phyloP scores from a whole-genome alignment of 2,888 invertebrate genomes.

The Drosophila aldrichi region DNA sequence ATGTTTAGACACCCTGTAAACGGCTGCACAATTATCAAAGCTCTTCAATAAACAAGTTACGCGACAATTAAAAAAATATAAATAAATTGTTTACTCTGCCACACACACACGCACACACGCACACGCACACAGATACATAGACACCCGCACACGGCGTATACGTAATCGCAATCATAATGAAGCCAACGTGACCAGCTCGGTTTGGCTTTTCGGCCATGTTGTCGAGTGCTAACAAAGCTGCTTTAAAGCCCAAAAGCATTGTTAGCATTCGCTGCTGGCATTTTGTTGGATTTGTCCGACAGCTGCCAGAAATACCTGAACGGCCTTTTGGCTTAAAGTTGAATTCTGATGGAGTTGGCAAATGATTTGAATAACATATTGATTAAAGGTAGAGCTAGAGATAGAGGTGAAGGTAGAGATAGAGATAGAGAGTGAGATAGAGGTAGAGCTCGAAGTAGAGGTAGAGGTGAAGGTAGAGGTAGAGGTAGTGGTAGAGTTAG shows the following conservation, averaged over 20 bases:
- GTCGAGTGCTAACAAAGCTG: conserved; percentile 68
- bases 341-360: not conserved
- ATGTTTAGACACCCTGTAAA: conserved; percentile 51
- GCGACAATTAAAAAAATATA: conserved; percentile 67
- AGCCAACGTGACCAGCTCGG: conserved; percentile 53
- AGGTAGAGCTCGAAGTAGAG: too few species aligned
- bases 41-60: conserved; percentile 58
- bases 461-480: too few species aligned
- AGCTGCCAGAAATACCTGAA: conserved; percentile 4
- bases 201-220: conserved; percentile 65
- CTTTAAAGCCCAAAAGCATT: conserved; percentile 58
- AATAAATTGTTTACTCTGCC: conserved; percentile 74
- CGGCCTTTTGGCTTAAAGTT: not conserved
- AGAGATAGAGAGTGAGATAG: too few species aligned
- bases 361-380: not conserved
- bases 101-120: conserved; percentile 39
- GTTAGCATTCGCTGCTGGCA: conserved; percentile 23
- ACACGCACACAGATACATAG: too few species aligned
- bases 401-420: too few species aligned
- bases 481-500: too few species aligned
- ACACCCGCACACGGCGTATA: conserved; percentile 52
- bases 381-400: too few species aligned
- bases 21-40: conserved; percentile 57
- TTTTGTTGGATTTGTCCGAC: conserved; percentile 30
- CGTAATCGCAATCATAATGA: conserved; percentile 60